phyloP scores from a whole-genome alignment of 1,140 invertebrate genomes.

The Acromyrmex echinatior region DNA sequence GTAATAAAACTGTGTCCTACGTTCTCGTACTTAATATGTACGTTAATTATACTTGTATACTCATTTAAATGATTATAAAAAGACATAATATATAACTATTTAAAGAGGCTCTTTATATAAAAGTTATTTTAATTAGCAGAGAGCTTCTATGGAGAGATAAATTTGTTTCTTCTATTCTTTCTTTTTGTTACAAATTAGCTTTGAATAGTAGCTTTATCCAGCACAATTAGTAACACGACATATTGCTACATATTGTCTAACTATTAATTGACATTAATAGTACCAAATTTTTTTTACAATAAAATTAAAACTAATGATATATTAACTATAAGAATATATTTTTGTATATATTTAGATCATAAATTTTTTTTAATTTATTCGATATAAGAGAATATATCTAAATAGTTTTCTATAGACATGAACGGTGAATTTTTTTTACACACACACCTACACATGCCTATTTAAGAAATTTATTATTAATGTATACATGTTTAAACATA shows the following conservation, averaged over 20 bases:
- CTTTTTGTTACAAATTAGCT: background rate
- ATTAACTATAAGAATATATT: slow-evolving; percentile 37
- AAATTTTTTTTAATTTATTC: slow-evolving; percentile 18
- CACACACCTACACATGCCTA: background rate
- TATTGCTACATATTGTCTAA: background rate
- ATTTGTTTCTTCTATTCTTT: background rate
- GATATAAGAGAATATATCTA: background rate
- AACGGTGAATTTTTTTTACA: background rate
- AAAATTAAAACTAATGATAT: background rate
- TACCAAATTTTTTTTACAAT: background rate
- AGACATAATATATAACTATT: background rate
- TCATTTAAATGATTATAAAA: background rate
- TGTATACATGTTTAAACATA: slow-evolving; percentile 25
- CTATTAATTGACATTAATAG: background rate
- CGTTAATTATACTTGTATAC: background rate
- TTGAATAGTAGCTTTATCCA: background rate
- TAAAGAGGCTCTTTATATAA: background rate
- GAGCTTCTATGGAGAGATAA: background rate
- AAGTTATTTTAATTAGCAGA: background rate
- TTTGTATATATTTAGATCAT: background rate
- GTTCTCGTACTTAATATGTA: background rate
- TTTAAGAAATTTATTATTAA: slow-evolving; percentile 24
- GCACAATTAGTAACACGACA: slow-evolving; percentile 14
- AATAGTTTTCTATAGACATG: background rate
- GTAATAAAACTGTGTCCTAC: slow-evolving; percentile 14